Base-by-base conservation (phyloP, 2,797 vertebrate genomes). In the Rachycentron canadum region DNA sequence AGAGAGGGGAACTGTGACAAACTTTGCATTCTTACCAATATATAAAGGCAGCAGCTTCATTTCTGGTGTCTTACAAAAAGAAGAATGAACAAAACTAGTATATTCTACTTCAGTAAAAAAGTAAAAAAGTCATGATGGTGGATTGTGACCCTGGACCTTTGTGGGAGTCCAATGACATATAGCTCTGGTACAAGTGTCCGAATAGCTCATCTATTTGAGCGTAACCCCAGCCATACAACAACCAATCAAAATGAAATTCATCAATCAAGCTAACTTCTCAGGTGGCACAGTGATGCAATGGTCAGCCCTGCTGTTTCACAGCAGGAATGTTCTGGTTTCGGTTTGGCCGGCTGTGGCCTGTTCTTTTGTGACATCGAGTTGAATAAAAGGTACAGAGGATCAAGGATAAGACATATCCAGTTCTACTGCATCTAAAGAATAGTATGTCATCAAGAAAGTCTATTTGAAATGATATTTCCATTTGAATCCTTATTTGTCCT, bases 401-500 rank as follows among this genome's bases (percentile, higher is more conserved):
- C 23, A 56, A 50, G 23, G 6, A 38, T 43, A 0, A 70, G 56
- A 65, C 19, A 52, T 43, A 12, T 3, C 17, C 25, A 55, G 17
- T 6, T 52, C 47, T 6, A 41, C 38, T 36, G 23, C 19, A 45
- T 53, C 28, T 40, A 17, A 36, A 43, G 5, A 16, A 19, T 25
- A 41, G 28, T 14, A 12, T 38, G 5, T 7, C 50, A 56, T 11
- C 49, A 1, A 57, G 36, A 47, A 74, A 30, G 40, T 60, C 10
- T 25, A 36, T 47, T 38, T 45, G 30, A 49, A 14, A 40, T 63
- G 11, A 50, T 50, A 30, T 14, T n/a, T 4, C 28, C 13, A 32
- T 43, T 30, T 64, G 14, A 60, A 40, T 61, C 12, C 4, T 7
- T 63, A 14, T 61, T 70, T 60, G 26, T 64, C 40, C 21, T 45